Percentiles rank a stretch among this genome's conserved stretches.
Evolutionary conservation across 2,113 vertebrate species (phyloP).

Genomic region (Vimba vimba): DNA sequence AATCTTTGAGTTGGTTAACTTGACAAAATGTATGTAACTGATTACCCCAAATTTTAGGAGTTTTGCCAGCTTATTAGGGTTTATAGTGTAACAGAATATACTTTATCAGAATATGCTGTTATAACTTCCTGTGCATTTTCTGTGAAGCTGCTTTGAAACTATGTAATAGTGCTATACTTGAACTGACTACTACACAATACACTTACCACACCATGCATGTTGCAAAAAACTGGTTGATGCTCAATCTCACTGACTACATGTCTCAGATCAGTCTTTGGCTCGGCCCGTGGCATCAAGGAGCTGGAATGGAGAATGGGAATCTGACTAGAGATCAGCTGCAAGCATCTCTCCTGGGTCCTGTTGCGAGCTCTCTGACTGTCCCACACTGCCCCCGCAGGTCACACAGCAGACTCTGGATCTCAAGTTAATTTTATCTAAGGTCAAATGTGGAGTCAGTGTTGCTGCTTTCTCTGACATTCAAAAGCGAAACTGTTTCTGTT

Average conservation of each 20-base stretch:
- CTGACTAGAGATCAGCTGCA: slow-evolving; percentile 42
- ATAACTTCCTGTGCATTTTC: too few relatives aligned
- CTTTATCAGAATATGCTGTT: too few relatives aligned
- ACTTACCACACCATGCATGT: slow-evolving; percentile 23
- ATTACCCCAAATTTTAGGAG: too few relatives aligned
- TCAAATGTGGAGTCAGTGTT: background rate
- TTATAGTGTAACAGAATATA: too few relatives aligned
- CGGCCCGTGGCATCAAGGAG: background rate
- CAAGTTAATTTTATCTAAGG: slow-evolving; percentile 17
- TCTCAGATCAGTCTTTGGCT: slow-evolving; percentile 42
- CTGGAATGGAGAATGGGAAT: slow-evolving; percentile 22
- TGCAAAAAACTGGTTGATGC: slow-evolving; percentile 25
- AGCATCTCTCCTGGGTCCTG: slow-evolving; percentile 24
- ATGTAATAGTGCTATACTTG: background rate
- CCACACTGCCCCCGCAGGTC: slow-evolving; percentile 59
- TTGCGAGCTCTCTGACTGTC: slow-evolving; percentile 37
- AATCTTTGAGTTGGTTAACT: too few relatives aligned
- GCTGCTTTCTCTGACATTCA: background rate
- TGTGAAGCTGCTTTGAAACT: too few relatives aligned
- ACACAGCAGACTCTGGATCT: slow-evolving; percentile 11
- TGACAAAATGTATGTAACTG: too few relatives aligned
- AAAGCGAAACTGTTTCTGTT: background rate
- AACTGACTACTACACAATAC: background rate
- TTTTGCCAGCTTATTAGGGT: too few relatives aligned
- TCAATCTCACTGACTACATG: slow-evolving; percentile 34